These are phyloP conservation scores for Amphipyra tragopoginis DNA, from an alignment of 2,888 invertebrate species.

Conservation along the genomic window DNA sequence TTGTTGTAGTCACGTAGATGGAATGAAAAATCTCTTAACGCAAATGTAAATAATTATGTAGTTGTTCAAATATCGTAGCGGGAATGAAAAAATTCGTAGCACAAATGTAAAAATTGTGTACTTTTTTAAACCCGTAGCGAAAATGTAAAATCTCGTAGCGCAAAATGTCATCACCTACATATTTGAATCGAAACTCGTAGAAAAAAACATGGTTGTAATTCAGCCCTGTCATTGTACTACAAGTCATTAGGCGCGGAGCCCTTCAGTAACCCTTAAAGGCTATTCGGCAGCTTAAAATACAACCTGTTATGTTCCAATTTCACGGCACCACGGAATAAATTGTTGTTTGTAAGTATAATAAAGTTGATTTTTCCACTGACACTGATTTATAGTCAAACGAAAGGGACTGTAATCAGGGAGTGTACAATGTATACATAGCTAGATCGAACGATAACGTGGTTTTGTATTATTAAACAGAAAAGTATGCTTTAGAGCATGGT, in stretches of 20 bases:
- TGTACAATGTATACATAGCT: slow-evolving; percentile 6
- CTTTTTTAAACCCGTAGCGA: no score
- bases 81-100: background rate
- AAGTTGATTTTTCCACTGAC: slow-evolving; percentile 43
- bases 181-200: no score
- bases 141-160: no score
- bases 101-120: no score
- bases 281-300: slow-evolving; percentile 7
- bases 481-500: background rate
- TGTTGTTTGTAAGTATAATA: slow-evolving; percentile 25
- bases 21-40: background rate
- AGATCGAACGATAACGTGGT: slow-evolving; percentile 17
- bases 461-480: slow-evolving; percentile 9
- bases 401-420: slow-evolving; percentile 11
- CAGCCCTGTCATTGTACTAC: no score
- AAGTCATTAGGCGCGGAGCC: no score
- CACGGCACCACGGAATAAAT: slow-evolving; percentile 21
- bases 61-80: background rate
- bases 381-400: slow-evolving; percentile 40
- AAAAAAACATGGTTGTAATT: no score
- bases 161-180: no score
- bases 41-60: no score
- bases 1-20: background rate
- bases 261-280: background rate
- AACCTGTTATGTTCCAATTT: slow-evolving; percentile 25